Percentiles rank a stretch among this genome's conserved stretches.
Conservation (phyloP, 2,113 vertebrate genomes). For the Lepisosteus oculatus region DNA sequence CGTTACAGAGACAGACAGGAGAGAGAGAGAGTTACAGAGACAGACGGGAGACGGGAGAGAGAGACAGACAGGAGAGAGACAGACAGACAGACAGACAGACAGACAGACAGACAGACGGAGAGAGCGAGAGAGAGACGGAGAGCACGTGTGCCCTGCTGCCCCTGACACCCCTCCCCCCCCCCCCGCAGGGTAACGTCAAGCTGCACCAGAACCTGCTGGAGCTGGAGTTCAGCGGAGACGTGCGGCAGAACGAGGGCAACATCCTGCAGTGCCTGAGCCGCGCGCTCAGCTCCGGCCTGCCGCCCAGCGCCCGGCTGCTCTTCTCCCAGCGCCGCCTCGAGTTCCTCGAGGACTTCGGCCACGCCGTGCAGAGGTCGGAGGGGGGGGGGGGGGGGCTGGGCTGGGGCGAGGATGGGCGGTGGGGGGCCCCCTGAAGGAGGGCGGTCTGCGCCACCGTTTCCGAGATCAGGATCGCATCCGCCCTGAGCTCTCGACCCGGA, state of each 20-base stretch:
- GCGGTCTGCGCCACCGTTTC: no score
- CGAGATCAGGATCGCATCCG: no score
- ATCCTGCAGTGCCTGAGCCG: conserved; percentile 73
- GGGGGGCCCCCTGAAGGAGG: no score
- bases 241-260: conserved; percentile 56
- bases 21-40: no score
- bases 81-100: background rate
- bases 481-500: no score
- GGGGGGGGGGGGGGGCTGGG: no score
- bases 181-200: conserved; percentile 67
- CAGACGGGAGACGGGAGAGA: no score
- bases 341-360: conserved; percentile 76
- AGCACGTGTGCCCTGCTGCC: background rate
- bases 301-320: conserved; percentile 65
- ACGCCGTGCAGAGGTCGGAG: conserved; percentile 66
- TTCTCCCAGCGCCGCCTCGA: conserved; percentile 77
- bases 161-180: background rate
- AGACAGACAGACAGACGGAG: no score
- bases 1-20: no score
- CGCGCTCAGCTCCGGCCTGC: conserved; percentile 68
- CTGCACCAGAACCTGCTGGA: conserved; percentile 77
- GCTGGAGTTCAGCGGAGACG: conserved; percentile 68
- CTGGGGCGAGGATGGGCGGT: no score
- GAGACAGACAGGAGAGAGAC: background rate
- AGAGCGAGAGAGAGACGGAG: background rate